phyloP scores from a whole-genome alignment of 2,888 invertebrate species.

The Rhagophthalmus giganteus region DNA sequence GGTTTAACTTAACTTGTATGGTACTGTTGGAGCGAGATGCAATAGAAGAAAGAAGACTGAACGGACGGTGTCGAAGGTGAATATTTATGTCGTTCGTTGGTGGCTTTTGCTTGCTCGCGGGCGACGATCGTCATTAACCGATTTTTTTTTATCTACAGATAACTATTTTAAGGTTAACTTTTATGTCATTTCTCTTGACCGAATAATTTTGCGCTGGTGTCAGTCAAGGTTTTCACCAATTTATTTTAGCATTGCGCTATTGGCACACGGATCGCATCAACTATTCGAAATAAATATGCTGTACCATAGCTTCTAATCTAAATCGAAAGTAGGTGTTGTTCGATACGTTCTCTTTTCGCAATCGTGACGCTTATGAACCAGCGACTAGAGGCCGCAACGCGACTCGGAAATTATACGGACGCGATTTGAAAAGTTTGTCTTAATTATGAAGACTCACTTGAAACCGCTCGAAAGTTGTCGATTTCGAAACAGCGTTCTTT shows the following conservation, averaged over 20 bases:
- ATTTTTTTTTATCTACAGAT: no score
- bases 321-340: slow-evolving; percentile 38
- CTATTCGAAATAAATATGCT: slow-evolving; percentile 16
- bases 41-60: slow-evolving; percentile 11
- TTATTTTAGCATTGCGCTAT: slow-evolving; percentile 4
- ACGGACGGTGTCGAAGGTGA: slow-evolving; percentile 18
- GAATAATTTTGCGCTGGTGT: background rate
- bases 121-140: no score
- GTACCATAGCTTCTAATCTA: slow-evolving; percentile 28
- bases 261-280: slow-evolving; percentile 2
- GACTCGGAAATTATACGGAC: slow-evolving; percentile 3
- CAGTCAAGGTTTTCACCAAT: background rate
- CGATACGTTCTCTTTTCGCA: slow-evolving; percentile 34
- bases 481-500: no score
- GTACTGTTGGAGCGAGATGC: slow-evolving; percentile 16
- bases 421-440: slow-evolving; percentile 1
- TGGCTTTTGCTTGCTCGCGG: no score
- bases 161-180: background rate
- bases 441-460: no score
- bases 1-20: slow-evolving; percentile 8
- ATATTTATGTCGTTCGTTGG: background rate
- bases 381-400: slow-evolving; percentile 7
- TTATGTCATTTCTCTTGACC: background rate
- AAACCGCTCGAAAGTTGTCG: no score
- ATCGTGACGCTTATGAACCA: slow-evolving; percentile 19